A percentile compares a stretch with the other conserved stretches of the same genome.
Conservation (phyloP, 2,888 invertebrate species). For the Heteromyza rotundicornis region DNA sequence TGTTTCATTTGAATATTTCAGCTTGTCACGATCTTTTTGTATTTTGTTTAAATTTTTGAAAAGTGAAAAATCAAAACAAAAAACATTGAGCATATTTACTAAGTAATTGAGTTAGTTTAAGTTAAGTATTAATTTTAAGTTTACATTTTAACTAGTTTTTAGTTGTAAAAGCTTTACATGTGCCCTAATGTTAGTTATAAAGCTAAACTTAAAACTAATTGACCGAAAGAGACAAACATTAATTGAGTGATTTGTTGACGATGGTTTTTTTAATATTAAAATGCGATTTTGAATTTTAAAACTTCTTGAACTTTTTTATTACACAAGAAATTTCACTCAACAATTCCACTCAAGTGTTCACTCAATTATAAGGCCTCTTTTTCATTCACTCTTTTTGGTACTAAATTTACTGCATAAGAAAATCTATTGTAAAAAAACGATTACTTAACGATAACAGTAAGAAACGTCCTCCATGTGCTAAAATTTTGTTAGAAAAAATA, state of each 20-base stretch:
- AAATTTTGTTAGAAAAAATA: slow-evolving; percentile 34
- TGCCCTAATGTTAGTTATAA: slow-evolving; percentile 44
- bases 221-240: not conserved
- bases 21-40: too few relatives aligned
- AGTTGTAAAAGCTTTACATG: slow-evolving; percentile 59
- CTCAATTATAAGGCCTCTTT: not conserved
- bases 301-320: too few relatives aligned
- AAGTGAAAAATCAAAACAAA: too few relatives aligned
- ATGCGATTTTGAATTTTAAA: too few relatives aligned
- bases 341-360: not conserved
- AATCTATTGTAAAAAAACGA: not conserved
- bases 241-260: not conserved
- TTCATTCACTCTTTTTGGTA: not conserved
- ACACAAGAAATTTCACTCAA: not conserved
- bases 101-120: not conserved
- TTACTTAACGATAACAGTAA: slow-evolving; percentile 5
- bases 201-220: not conserved
- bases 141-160: slow-evolving; percentile 23
- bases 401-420: not conserved
- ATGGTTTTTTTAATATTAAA: too few relatives aligned
- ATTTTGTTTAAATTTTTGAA: too few relatives aligned
- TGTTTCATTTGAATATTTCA: too few relatives aligned
- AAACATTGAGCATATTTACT: too few relatives aligned
- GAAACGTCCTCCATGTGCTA: slow-evolving; percentile 59
- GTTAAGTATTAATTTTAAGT: slow-evolving; percentile 11